phyloP scores from a whole-genome alignment of 2,888 invertebrate species.

The Dryococelus australis region DNA sequence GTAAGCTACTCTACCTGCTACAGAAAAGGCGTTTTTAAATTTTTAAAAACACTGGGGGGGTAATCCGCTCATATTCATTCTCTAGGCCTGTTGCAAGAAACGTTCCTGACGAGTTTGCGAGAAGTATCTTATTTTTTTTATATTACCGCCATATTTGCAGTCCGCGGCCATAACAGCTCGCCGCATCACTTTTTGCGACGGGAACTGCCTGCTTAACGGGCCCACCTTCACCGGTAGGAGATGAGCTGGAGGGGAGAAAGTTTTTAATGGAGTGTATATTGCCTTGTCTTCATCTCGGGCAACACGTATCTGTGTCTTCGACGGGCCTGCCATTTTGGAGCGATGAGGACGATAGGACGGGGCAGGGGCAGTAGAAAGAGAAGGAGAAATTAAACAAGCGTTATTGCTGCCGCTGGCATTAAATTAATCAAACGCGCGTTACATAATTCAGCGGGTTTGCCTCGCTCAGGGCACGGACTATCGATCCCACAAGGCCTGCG shows the following conservation, averaged over 20 bases:
- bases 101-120: no score
- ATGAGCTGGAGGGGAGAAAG: background rate
- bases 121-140: no score
- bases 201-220: no score
- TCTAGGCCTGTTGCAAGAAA: no score
- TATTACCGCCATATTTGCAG: no score
- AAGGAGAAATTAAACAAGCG: constrained; percentile 41
- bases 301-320: constrained; percentile 8
- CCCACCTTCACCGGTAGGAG: no score
- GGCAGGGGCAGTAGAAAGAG: constrained; percentile 17
- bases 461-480: constrained; percentile 35
- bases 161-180: no score
- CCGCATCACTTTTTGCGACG: no score
- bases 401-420: constrained; percentile 46
- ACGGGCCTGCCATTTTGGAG: background rate
- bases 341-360: background rate
- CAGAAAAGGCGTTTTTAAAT: no score
- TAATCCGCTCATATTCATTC: no score
- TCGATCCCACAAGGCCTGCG: constrained; percentile 36
- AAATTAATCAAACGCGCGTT: constrained; percentile 46
- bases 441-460: constrained; percentile 43
- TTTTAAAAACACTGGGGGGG: no score
- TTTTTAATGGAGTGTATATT: constrained; percentile 16
- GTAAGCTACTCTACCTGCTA: no score
- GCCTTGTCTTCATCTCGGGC: background rate